Evolutionary conservation across 30 jellyfish, hydroid and myxozoan genomes (phyloP).

Genomic region (Aurelia aurita): DNA sequence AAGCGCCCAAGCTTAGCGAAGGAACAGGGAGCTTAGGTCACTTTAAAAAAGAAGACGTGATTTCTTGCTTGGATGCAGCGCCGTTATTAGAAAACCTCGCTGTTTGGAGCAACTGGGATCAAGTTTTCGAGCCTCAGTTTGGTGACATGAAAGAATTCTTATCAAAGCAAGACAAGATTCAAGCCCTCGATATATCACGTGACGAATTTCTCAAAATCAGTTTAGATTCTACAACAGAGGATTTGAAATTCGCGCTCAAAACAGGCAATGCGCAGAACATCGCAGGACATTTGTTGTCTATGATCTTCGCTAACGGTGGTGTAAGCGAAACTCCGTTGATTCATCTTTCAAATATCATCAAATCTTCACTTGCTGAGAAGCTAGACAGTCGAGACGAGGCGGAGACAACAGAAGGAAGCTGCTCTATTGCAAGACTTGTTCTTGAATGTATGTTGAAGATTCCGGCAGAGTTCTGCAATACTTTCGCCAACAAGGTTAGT

Average conservation of each 20-base stretch:
- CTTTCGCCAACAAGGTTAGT: slow-evolving; percentile 64
- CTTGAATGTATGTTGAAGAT: slow-evolving; percentile 71
- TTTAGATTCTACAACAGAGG: slow-evolving; percentile 59
- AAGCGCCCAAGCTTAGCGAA: no score
- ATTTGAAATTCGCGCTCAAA: slow-evolving; percentile 30
- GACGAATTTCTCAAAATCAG: slow-evolving; percentile 43
- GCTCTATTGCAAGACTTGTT: slow-evolving; percentile 39
- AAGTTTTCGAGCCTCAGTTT: slow-evolving; percentile 62
- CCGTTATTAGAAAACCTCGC: slow-evolving; percentile 79
- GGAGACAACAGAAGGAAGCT: not conserved
- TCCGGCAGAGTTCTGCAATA: slow-evolving; percentile 68
- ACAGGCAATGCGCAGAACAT: slow-evolving; percentile 42
- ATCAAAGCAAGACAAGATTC: slow-evolving; percentile 20
- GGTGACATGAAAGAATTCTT: slow-evolving; percentile 69
- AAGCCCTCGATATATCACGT: slow-evolving; percentile 55
- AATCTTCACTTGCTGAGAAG: slow-evolving; percentile 30
- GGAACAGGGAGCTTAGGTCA: slow-evolving; percentile 14
- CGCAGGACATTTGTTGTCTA: slow-evolving; percentile 67
- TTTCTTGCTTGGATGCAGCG: slow-evolving; percentile 52
- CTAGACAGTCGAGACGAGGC: not conserved
- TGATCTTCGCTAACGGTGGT: slow-evolving; percentile 59
- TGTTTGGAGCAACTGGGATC: slow-evolving; percentile 77
- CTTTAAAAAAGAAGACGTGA: slow-evolving; percentile 43
- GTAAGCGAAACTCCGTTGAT: slow-evolving; percentile 69
- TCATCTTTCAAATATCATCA: slow-evolving; percentile 59